Evolutionary conservation across 2,113 vertebrate genomes (phyloP).

Genomic region (Bombycilla garrulus): DNA sequence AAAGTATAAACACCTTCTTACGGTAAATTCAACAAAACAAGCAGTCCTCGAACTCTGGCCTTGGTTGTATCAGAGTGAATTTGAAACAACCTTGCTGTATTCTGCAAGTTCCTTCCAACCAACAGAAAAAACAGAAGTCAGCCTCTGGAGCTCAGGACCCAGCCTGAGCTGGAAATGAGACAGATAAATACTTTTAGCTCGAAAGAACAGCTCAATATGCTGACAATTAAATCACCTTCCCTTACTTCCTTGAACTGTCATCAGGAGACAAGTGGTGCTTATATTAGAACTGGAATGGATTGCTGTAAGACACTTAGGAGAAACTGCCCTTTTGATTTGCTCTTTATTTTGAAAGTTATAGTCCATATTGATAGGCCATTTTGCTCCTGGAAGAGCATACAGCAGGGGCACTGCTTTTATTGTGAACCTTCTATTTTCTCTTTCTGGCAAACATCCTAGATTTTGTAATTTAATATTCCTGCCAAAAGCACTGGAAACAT

Average conservation of each 20-base stretch:
- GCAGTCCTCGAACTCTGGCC: neutral
- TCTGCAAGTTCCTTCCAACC: neutral
- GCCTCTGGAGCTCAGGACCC: neutral
- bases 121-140: neutral
- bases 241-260: neutral
- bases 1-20: neutral
- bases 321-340: neutral
- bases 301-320: neutral
- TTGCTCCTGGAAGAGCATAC: neutral
- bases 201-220: neutral
- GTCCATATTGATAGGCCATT: neutral
- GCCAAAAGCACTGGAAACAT: conserved; percentile 48
- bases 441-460: conserved; percentile 27
- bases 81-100: neutral
- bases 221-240: neutral
- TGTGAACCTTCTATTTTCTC: neutral
- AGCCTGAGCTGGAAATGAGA: neutral
- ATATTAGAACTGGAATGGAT: neutral
- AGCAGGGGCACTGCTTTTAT: neutral
- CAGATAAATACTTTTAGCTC: neutral
- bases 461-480: conserved; percentile 43
- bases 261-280: neutral
- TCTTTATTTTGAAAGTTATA: neutral
- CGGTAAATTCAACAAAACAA: neutral
- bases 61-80: neutral